phyloP scores from a whole-genome alignment of 2,113 vertebrate genomes.

The Sebastes schlegelii region DNA sequence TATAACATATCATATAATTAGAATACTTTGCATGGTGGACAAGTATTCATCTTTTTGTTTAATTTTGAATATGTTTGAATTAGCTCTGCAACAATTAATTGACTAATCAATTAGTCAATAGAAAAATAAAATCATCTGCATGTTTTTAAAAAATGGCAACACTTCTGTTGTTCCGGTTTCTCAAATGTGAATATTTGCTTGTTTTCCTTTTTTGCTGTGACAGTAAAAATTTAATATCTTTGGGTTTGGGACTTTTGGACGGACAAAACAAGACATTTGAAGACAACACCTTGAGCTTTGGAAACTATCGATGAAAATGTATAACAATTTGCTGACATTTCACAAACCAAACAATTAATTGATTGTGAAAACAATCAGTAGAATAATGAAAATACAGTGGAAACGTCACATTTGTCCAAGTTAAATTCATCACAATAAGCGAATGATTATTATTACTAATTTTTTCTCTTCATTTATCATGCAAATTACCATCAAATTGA shows the following conservation, averaged over 20 bases:
- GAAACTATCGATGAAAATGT: background rate
- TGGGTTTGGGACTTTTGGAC: too few relatives aligned
- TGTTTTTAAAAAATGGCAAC: background rate
- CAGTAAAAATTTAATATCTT: background rate
- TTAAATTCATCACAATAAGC: background rate
- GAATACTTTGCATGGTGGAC: background rate
- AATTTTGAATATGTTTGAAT: background rate
- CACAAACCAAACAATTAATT: background rate
- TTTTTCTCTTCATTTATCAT: background rate
- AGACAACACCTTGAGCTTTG: background rate
- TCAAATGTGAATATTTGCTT: constrained; percentile 2
- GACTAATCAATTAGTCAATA: background rate
- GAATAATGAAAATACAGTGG: background rate
- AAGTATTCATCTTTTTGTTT: background rate
- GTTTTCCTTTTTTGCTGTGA: too few relatives aligned
- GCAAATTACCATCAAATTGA: background rate
- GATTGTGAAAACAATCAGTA: background rate
- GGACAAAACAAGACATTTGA: background rate
- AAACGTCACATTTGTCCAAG: background rate
- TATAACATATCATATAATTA: background rate
- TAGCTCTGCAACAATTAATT: background rate
- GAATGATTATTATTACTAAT: background rate
- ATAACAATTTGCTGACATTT: background rate
- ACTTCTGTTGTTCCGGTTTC: background rate
- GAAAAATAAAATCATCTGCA: background rate